Evolutionary conservation across 2,797 vertebrate genomes (phyloP).

Genomic region (Phaenicophaeus curvirostris): DNA sequence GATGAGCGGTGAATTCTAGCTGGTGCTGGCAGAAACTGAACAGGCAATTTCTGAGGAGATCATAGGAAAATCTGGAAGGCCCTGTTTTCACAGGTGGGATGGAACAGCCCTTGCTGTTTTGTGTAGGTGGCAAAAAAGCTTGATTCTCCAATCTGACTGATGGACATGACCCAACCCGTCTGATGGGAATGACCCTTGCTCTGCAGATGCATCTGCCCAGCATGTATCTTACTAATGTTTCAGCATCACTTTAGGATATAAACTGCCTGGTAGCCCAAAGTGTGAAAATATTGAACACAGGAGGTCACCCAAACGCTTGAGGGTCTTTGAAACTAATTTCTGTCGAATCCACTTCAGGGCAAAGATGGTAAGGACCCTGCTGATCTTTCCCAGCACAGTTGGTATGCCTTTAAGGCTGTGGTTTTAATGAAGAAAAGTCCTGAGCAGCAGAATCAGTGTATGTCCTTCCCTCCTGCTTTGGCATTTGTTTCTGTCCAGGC

Average conservation of each 20-base stretch:
- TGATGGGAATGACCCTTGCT: background rate
- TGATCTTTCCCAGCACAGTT: background rate
- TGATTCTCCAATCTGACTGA: background rate
- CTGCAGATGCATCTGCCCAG: rapidly evolving
- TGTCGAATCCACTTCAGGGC: background rate
- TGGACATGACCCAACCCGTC: no score
- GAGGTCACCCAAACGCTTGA: background rate
- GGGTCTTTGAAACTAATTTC: background rate
- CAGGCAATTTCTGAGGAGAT: background rate
- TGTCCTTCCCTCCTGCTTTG: constrained; percentile 41
- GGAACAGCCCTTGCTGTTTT: background rate
- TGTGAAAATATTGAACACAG: background rate
- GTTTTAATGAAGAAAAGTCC: background rate
- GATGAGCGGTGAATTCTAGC: background rate
- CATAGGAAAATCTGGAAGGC: background rate
- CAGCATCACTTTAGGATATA: background rate
- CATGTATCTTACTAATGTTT: background rate
- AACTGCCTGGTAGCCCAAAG: background rate
- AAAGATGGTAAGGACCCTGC: background rate
- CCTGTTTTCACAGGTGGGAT: background rate
- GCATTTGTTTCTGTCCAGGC: constrained; percentile 43
- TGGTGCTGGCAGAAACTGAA: rapidly evolving
- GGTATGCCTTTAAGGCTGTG: background rate
- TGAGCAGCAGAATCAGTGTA: constrained; percentile 46
- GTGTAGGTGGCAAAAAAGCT: background rate